Percentiles rank a stretch among this genome's conserved stretches.
phyloP scores from a whole-genome alignment of 2,888 invertebrate genomes.

The Pachydiplax longipennis region DNA sequence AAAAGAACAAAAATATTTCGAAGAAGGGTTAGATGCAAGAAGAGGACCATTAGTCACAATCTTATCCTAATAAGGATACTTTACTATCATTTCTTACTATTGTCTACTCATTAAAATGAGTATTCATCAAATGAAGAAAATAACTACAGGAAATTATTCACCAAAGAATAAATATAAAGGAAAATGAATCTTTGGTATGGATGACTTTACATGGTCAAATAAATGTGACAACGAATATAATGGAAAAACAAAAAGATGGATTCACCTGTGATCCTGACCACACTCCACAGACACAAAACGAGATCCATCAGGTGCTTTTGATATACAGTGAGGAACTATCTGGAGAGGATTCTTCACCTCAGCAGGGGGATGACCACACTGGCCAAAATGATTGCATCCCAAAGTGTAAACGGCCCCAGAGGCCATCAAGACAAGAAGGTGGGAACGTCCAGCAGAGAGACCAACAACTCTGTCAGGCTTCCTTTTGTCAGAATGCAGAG shows the following conservation, averaged over 20 bases:
- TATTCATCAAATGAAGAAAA: no score
- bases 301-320: constrained; percentile 66
- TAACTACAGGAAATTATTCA: no score
- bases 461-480: constrained; percentile 58
- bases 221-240: no score
- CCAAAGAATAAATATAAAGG: no score
- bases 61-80: no score
- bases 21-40: no score
- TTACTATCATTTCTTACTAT: no score
- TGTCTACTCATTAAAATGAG: no score
- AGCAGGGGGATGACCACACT: constrained; percentile 86
- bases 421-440: constrained; percentile 79
- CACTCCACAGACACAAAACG: constrained; percentile 75
- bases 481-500: constrained; percentile 59
- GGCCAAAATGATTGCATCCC: constrained; percentile 93
- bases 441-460: constrained; percentile 87
- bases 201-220: no score
- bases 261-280: constrained; percentile 89
- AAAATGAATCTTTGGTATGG: no score
- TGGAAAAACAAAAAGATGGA: constrained; percentile 37
- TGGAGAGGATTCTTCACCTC: constrained; percentile 78
- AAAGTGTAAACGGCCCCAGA: constrained; percentile 81
- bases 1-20: no score
- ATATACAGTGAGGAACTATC: constrained; percentile 72
- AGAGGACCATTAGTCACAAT: no score